Evolutionary conservation across 1,140 invertebrate species (phyloP).

Genomic region (Drosophila pseudoobscura): DNA sequence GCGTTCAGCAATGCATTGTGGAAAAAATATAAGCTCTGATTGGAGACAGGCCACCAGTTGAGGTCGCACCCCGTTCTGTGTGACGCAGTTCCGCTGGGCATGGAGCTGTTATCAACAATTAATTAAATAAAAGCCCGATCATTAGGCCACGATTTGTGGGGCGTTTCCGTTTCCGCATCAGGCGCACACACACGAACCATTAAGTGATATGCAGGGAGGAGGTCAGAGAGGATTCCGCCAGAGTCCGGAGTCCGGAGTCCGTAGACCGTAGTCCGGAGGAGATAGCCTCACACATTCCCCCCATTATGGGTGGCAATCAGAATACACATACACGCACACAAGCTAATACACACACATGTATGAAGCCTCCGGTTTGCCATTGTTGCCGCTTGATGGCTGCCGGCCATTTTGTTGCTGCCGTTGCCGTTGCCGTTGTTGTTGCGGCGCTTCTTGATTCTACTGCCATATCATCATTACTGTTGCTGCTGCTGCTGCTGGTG

Average conservation of each 20-base stretch:
- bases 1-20: neutral
- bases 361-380: conserved; percentile 17
- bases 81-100: conserved; percentile 44
- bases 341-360: conserved; percentile 3
- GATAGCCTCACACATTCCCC: conserved; percentile 14
- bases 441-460: conserved; percentile 53
- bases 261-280: neutral
- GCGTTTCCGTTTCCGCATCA: conserved; percentile 65
- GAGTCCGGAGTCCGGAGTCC: neutral
- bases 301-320: conserved; percentile 44
- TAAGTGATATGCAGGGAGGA: conserved; percentile 52
- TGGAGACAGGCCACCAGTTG: conserved; percentile 6
- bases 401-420: conserved; percentile 32
- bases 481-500: conserved; percentile 29
- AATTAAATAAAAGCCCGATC: conserved; percentile 76
- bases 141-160: conserved; percentile 79
- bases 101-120: conserved; percentile 77
- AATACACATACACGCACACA: conserved; percentile 1
- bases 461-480: conserved; percentile 62
- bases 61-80: conserved; percentile 7
- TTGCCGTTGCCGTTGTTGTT: conserved; percentile 19
- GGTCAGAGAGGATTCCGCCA: conserved; percentile 7
- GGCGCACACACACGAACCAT: conserved; percentile 40
- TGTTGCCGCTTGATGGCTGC: conserved; percentile 44
- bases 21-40: too few relatives aligned